Percentiles rank a stretch among this genome's conserved stretches.
These are phyloP conservation scores for Zootoca vivipara DNA, from an alignment of 2,113 vertebrate species.

Conservation along the genomic window DNA sequence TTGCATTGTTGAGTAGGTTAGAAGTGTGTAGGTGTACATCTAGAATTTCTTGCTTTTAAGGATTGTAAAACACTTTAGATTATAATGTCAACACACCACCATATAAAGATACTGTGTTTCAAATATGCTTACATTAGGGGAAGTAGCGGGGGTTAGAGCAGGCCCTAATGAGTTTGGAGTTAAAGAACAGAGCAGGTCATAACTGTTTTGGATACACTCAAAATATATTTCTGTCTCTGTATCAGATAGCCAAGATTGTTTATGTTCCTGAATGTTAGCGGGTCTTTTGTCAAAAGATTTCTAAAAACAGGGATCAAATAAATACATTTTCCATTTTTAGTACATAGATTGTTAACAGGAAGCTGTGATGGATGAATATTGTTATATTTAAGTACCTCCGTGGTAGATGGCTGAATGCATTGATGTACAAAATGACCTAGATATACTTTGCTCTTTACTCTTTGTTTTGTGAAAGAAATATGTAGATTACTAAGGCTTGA, in stretches of 20 bases:
- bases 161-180: neutral
- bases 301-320: constrained; percentile 10
- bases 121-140: constrained; percentile 11
- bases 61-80: constrained; percentile 17
- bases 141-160: constrained; percentile 1
- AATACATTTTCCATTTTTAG: constrained; percentile 20
- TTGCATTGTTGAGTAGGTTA: neutral
- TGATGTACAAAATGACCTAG: neutral
- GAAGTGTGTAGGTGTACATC: neutral
- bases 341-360: neutral
- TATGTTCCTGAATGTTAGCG: constrained; percentile 21
- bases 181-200: constrained; percentile 4
- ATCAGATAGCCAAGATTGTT: constrained; percentile 9
- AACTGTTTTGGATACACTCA: constrained; percentile 5
- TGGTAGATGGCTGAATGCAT: neutral
- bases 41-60: constrained; percentile 2
- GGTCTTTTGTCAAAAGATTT: constrained; percentile 26
- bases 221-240: neutral
- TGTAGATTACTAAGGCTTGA: neutral
- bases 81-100: neutral
- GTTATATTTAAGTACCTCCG: neutral
- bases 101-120: neutral
- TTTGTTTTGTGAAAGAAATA: neutral
- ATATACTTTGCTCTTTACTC: neutral
- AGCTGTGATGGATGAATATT: neutral